phyloP scores from a whole-genome alignment of 2,888 invertebrate species.

The Rhagium mordax region DNA sequence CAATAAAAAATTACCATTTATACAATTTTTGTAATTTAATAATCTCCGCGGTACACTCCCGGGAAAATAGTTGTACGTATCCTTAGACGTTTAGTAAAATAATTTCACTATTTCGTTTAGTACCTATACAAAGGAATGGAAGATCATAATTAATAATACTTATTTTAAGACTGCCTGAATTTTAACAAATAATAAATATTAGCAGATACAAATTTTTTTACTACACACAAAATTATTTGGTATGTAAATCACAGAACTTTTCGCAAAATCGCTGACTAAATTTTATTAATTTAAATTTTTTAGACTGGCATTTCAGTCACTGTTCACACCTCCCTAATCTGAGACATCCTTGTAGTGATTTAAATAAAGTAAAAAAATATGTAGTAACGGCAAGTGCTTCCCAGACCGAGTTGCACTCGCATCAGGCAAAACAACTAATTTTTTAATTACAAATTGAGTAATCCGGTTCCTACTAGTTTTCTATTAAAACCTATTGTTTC shows the following conservation, averaged over 20 bases:
- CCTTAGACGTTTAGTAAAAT: too few relatives aligned
- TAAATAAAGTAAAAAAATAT: too few relatives aligned
- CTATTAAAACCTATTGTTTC: too few relatives aligned
- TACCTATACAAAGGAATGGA: not conserved
- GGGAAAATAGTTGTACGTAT: not conserved
- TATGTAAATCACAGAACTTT: not conserved
- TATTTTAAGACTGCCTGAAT: not conserved
- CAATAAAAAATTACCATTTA: too few relatives aligned
- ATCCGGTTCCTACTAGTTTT: too few relatives aligned
- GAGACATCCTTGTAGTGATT: not conserved
- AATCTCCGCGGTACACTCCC: not conserved
- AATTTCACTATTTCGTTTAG: not conserved
- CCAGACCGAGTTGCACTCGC: too few relatives aligned
- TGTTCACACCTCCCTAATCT: not conserved
- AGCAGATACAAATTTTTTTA: not conserved
- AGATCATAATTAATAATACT: not conserved
- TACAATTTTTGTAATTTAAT: not conserved
- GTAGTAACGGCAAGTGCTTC: too few relatives aligned
- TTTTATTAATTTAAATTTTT: not conserved
- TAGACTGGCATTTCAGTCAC: not conserved
- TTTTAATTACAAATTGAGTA: too few relatives aligned
- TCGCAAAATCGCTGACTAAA: not conserved
- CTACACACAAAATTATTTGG: not conserved
- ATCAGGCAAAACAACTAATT: too few relatives aligned
- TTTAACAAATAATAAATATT: not conserved